Conservation (phyloP, 2,797 vertebrate species). For the Notamacropus eugenii region DNA sequence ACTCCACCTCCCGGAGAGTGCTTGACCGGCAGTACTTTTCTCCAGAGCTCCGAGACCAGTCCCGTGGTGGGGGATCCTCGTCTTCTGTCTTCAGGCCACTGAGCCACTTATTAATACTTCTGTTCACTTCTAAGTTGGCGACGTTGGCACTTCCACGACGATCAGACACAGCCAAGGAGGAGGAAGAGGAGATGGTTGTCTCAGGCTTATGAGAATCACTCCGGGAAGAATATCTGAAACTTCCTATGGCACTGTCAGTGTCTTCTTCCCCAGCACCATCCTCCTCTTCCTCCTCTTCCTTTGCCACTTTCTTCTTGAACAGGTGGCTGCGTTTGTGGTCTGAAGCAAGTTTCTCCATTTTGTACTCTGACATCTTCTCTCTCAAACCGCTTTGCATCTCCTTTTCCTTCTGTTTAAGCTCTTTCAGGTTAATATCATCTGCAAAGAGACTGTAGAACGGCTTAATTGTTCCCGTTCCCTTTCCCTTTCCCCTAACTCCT, state of each 20-base stretch:
- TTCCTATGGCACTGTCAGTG: constrained; percentile 72
- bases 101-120: constrained; percentile 91
- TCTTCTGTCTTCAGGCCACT: constrained; percentile 88
- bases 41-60: constrained; percentile 78
- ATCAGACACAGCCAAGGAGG: constrained; percentile 71
- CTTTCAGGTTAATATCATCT: constrained; percentile 92
- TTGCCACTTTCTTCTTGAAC: constrained; percentile 95
- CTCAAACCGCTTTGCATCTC: constrained; percentile 92
- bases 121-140: constrained; percentile 81
- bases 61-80: constrained; percentile 76
- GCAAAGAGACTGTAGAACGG: constrained; percentile 95
- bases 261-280: constrained; percentile 75
- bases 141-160: constrained; percentile 80
- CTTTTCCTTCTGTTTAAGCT: constrained; percentile 91
- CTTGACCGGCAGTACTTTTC: constrained; percentile 83
- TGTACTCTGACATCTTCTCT: constrained; percentile 92
- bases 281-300: constrained; percentile 86
- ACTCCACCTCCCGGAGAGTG: constrained; percentile 82
- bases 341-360: constrained; percentile 92
- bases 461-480: constrained; percentile 92
- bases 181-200: constrained; percentile 34
- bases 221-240: constrained; percentile 55
- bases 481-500: constrained; percentile 60
- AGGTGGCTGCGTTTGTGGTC: constrained; percentile 95
- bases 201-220: constrained; percentile 80